Evolutionary conservation across 64 coral and sea anemone genomes (phyloP).

Genomic region (Porites australiensis): DNA sequence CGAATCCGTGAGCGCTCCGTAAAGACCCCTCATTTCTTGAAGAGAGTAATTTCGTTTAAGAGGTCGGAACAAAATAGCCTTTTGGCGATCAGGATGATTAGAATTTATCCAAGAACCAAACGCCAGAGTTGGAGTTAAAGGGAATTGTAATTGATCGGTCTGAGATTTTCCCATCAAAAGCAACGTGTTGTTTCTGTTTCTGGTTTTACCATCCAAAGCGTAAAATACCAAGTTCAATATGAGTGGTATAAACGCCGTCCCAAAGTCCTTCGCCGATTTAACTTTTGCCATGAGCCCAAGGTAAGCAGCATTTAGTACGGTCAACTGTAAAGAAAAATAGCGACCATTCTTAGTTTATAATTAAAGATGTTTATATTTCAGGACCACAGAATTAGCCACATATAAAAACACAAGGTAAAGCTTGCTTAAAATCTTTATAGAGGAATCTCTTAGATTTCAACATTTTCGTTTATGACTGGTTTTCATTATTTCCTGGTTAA

Average conservation of each 20-base stretch:
- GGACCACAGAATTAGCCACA: no score
- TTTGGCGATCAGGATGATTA: no score
- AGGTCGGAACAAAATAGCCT: background rate
- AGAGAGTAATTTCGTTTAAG: background rate
- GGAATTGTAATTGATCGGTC: background rate
- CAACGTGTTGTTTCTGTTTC: background rate
- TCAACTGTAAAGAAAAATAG: constrained; percentile 32
- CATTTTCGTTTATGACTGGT: no score
- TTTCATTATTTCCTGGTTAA: background rate
- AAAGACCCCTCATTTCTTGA: constrained; percentile 50
- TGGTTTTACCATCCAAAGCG: background rate
- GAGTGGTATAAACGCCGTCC: constrained; percentile 30
- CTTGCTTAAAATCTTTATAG: no score
- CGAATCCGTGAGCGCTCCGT: constrained; percentile 16
- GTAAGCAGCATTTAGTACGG: constrained; percentile 55
- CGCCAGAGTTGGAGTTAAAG: background rate
- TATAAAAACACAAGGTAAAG: no score
- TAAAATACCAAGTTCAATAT: background rate
- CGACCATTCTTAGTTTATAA: background rate
- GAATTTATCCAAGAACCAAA: constrained; percentile 37
- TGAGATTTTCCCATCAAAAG: constrained; percentile 4
- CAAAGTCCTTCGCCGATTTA: background rate
- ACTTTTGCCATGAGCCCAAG: constrained; percentile 15
- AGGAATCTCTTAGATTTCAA: no score
- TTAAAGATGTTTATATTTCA: no score